A percentile compares a stretch with the other conserved stretches of the same genome.
Conservation (phyloP, 2,888 invertebrate genomes). For the Drosophila greeni region DNA sequence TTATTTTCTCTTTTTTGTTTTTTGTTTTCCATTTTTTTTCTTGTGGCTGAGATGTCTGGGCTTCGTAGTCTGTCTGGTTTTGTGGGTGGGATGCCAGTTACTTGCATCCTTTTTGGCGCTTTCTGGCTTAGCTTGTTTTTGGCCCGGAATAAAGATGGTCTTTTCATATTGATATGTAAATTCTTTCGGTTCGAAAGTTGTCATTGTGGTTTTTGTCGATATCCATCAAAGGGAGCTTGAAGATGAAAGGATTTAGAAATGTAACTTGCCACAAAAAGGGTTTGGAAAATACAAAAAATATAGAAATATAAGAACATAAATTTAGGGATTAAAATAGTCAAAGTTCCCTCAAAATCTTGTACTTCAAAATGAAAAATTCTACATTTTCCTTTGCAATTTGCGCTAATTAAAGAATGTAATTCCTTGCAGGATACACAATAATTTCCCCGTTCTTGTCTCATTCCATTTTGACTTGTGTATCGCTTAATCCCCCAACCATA, state of each 20-base stretch:
- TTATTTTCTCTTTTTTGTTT: slow-evolving; percentile 25
- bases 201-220: slow-evolving; percentile 38
- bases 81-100: slow-evolving; percentile 23
- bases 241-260: slow-evolving; percentile 1
- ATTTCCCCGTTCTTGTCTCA: too few species aligned
- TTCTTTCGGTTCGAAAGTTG: slow-evolving; percentile 44
- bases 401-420: not conserved
- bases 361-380: not conserved
- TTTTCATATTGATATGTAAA: slow-evolving; percentile 62
- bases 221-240: not conserved
- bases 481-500: slow-evolving; percentile 8
- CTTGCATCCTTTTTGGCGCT: slow-evolving; percentile 42
- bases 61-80: slow-evolving; percentile 1
- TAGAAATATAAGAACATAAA: not conserved
- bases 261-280: not conserved
- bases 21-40: slow-evolving; percentile 15
- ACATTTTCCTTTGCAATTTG: not conserved
- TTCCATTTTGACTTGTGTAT: slow-evolving; percentile 5
- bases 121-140: slow-evolving; percentile 51
- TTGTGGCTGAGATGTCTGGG: slow-evolving; percentile 20
- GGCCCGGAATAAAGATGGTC: not conserved
- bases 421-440: not conserved
- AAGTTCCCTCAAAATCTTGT: not conserved
- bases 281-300: not conserved
- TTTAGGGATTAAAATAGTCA: too few species aligned